phyloP scores from a whole-genome alignment of 1,140 invertebrate species.

The Teleogryllus occipitalis region DNA sequence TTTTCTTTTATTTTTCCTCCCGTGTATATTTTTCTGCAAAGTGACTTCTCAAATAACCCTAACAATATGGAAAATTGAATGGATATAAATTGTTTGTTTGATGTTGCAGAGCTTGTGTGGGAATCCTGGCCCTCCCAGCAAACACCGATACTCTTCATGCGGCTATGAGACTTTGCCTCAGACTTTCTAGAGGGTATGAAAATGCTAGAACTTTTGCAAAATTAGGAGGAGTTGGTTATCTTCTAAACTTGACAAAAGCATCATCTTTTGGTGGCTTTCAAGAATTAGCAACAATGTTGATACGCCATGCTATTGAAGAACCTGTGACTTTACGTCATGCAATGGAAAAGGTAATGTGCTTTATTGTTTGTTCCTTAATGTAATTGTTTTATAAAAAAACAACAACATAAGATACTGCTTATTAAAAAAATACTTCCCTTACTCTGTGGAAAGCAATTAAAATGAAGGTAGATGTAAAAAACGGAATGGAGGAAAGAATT shows the following conservation, averaged over 20 bases:
- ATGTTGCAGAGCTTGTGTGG: slow-evolving; percentile 50
- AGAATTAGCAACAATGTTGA: slow-evolving; percentile 68
- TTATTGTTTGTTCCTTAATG: too few species aligned
- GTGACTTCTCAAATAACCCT: too few species aligned
- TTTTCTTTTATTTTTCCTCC: too few species aligned
- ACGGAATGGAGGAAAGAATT: too few species aligned
- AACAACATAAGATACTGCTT: too few species aligned
- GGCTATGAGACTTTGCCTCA: slow-evolving; percentile 64
- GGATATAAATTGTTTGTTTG: neutral
- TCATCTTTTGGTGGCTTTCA: slow-evolving; percentile 70
- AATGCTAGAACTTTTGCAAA: slow-evolving; percentile 67
- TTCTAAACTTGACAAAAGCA: slow-evolving; percentile 62
- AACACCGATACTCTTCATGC: slow-evolving; percentile 73
- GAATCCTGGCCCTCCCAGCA: slow-evolving; percentile 57
- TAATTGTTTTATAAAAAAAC: too few species aligned
- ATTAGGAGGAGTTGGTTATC: slow-evolving; percentile 60
- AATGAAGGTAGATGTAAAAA: neutral
- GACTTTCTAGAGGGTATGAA: slow-evolving; percentile 67
- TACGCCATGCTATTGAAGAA: slow-evolving; percentile 79
- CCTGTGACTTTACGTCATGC: slow-evolving; percentile 62
- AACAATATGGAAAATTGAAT: too few species aligned
- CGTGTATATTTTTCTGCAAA: too few species aligned
- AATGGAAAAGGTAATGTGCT: slow-evolving; percentile 62
- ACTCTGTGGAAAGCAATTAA: neutral
- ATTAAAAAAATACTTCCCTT: neutral